Evolutionary conservation across 2,797 vertebrate genomes (phyloP), one percentile per base, ranked within the genome.

Genomic region (Peromyscus nudipes): DNA sequence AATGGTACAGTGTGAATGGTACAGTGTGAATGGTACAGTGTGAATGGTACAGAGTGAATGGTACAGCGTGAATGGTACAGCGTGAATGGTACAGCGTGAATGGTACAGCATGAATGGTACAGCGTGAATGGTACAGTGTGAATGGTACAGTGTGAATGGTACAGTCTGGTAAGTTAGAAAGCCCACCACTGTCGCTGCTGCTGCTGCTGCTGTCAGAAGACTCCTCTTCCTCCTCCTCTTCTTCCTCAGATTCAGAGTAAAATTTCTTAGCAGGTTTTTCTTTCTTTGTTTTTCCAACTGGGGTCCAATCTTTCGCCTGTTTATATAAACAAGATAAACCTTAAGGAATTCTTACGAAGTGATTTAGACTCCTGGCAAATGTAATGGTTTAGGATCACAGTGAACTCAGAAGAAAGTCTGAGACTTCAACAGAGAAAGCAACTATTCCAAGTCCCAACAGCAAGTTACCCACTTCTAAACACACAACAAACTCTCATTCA

Each of bases 191-290:
- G 75, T 98, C 98, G 97, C 98, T 98, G 96, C 98, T 98, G 97
- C 97, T 98, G 25, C 49, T 49, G 46, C 46, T 52, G 97, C 98
- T 98, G 96, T 98, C 92, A 91, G 98, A 98, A 71, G 99, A 99
- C 71, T 99, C 99, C 1, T 99, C 99, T 0, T 99, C 99, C 49
- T 99, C 99, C 27, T 99, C 99, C 55, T 99, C 99, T 1, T 88
- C 99, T n/a, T 99, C 99, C 73, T 99, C 99, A 52, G 99, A 99
- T 69, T 99, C 99, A 1, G 99, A 99, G 98, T 99, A 99, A 98
- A 99, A 99, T 97, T 99, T 99, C 89, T 99, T 99, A n/a, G 94
- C 91, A 76, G 99, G 98, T 97, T 99, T 99, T 65, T 98, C 93
- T 96, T 98, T 98, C 98, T 98, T 99, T 67, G 97, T 17, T 97